A percentile compares a stretch with the other conserved stretches of the same genome.
Conservation (phyloP, 2,113 vertebrate genomes). For the Coptodon bakossiorum region DNA sequence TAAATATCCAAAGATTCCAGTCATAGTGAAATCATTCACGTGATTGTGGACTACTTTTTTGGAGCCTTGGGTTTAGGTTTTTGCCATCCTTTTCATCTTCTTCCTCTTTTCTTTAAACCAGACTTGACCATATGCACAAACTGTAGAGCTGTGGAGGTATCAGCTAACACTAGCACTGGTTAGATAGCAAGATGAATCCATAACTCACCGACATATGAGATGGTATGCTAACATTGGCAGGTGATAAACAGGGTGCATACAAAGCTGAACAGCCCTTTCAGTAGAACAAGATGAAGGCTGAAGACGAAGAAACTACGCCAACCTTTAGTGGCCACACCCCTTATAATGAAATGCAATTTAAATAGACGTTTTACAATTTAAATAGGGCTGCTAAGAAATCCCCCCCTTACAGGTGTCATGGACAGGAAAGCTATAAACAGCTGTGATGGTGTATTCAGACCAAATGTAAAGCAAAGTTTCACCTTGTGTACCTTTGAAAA, state of each 20-base stretch:
- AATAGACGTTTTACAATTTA: background rate
- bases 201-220: background rate
- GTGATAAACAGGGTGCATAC: background rate
- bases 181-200: background rate
- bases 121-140: accelerated
- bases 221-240: background rate
- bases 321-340: background rate
- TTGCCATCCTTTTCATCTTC: background rate
- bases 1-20: background rate
- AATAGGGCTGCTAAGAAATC: background rate
- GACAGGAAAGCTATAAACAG: background rate
- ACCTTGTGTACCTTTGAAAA: background rate
- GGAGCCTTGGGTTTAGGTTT: background rate
- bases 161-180: background rate
- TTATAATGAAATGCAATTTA: background rate
- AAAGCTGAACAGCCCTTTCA: background rate
- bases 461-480: background rate
- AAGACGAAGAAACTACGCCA: background rate
- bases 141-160: background rate
- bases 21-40: background rate
- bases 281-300: background rate
- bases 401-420: background rate
- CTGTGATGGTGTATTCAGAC: background rate
- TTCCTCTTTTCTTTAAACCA: background rate
- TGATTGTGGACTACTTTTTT: background rate